phyloP scores from a whole-genome alignment of 2,888 invertebrate species.

The Heliconius ismenius region DNA sequence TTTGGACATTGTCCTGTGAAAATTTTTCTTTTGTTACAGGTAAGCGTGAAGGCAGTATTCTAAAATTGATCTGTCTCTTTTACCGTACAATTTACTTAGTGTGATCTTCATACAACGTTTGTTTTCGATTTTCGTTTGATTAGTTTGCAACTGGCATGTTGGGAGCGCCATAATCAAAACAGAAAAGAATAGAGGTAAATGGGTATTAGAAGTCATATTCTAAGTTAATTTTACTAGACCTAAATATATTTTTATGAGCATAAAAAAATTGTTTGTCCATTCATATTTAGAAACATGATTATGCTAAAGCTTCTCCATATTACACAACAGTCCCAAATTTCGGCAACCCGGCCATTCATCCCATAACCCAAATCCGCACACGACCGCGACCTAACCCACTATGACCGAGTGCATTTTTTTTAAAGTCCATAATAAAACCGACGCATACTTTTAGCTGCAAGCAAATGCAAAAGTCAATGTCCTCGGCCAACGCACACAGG shows the following conservation, averaged over 20 bases:
- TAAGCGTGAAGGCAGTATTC: neutral
- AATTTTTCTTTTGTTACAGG: neutral
- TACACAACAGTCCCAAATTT: neutral
- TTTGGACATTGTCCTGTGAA: neutral
- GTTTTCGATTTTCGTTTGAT: too few relatives aligned
- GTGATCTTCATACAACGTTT: neutral
- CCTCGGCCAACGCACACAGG: conserved; percentile 59
- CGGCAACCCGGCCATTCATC: conserved; percentile 46
- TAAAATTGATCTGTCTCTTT: neutral
- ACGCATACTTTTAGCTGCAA: conserved; percentile 82
- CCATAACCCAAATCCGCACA: conserved; percentile 51
- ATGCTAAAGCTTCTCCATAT: neutral
- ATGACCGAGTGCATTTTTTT: conserved; percentile 77
- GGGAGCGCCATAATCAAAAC: neutral
- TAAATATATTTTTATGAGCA: too few relatives aligned
- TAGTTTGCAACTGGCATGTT: neutral
- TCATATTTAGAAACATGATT: too few relatives aligned
- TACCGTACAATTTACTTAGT: too few relatives aligned
- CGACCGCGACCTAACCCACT: conserved; percentile 78
- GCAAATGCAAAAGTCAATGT: conserved; percentile 80
- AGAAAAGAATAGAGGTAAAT: neutral
- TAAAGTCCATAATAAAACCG: conserved; percentile 81
- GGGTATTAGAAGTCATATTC: neutral
- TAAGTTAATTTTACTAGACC: neutral
- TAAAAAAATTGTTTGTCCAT: too few relatives aligned